phyloP scores from a whole-genome alignment of 2,113 vertebrate species.

The Apeltes quadracus region DNA sequence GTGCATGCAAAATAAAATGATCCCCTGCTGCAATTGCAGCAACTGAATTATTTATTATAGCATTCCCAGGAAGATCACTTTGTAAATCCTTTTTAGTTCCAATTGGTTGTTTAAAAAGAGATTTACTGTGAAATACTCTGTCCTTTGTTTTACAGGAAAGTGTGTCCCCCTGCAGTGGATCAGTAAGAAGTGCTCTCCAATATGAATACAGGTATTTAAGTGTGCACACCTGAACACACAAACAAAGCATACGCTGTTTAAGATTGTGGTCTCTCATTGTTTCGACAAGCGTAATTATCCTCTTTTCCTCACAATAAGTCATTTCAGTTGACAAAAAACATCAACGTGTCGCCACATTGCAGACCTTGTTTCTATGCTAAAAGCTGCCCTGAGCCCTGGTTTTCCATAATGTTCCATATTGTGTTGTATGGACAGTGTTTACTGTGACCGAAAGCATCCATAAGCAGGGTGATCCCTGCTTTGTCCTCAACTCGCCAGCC shows the following conservation, averaged over 20 bases:
- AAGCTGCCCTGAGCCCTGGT: constrained; percentile 20
- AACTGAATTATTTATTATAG: neutral
- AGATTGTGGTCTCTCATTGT: neutral
- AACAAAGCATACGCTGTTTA: neutral
- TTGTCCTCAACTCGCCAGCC: constrained; percentile 37
- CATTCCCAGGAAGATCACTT: neutral
- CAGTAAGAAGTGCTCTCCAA: constrained; percentile 73
- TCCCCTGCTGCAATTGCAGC: neutral
- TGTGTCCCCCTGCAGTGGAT: constrained; percentile 54
- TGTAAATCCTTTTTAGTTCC: neutral
- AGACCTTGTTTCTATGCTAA: constrained; percentile 27
- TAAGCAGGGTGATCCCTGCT: constrained; percentile 4
- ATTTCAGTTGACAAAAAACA: neutral
- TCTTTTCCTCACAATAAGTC: neutral
- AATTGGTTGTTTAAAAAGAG: neutral
- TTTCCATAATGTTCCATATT: too few species aligned
- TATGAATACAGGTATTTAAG: constrained; percentile 83
- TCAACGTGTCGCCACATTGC: constrained; percentile 10
- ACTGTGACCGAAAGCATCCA: constrained; percentile 42
- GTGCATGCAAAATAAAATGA: neutral
- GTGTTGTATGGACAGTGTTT: too few species aligned
- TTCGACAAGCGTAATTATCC: neutral
- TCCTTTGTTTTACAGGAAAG: constrained; percentile 73
- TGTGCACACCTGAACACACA: neutral
- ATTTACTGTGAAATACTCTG: neutral